phyloP scores from a whole-genome alignment of 2,888 invertebrate genomes.

The Mystacides longicornis region DNA sequence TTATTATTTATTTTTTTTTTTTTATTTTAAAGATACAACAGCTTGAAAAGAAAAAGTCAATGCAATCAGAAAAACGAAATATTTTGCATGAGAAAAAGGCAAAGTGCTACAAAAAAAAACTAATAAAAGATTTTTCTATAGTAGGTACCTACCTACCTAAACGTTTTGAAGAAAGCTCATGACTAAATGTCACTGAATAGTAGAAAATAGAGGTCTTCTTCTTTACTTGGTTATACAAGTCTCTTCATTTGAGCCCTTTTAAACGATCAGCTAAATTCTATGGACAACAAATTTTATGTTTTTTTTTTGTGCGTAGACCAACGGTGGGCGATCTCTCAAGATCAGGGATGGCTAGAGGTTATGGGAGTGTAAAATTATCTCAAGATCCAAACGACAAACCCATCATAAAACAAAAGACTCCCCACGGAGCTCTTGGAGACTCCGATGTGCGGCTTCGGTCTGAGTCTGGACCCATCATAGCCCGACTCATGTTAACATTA shows the following conservation, averaged over 20 bases:
- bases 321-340: background rate
- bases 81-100: background rate
- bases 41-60: background rate
- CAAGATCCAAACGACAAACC: conserved; percentile 42
- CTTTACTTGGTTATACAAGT: too few relatives aligned
- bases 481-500: too few relatives aligned
- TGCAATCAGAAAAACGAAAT: background rate
- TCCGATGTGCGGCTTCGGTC: background rate
- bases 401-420: conserved; percentile 49
- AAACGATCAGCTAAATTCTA: too few relatives aligned
- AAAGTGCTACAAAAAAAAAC: background rate
- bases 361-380: conserved; percentile 1
- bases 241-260: too few relatives aligned
- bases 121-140: too few relatives aligned
- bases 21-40: background rate
- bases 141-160: too few relatives aligned
- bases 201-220: too few relatives aligned
- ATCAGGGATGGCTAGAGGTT: conserved; percentile 1
- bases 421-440: conserved; percentile 8
- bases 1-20: background rate
- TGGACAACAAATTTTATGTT: too few relatives aligned
- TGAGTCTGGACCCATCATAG: background rate
- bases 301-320: too few relatives aligned
- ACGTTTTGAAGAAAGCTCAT: too few relatives aligned
- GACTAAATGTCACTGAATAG: too few relatives aligned